phyloP scores from a whole-genome alignment of 2,797 vertebrate genomes.

The Sitta carolinensis region DNA sequence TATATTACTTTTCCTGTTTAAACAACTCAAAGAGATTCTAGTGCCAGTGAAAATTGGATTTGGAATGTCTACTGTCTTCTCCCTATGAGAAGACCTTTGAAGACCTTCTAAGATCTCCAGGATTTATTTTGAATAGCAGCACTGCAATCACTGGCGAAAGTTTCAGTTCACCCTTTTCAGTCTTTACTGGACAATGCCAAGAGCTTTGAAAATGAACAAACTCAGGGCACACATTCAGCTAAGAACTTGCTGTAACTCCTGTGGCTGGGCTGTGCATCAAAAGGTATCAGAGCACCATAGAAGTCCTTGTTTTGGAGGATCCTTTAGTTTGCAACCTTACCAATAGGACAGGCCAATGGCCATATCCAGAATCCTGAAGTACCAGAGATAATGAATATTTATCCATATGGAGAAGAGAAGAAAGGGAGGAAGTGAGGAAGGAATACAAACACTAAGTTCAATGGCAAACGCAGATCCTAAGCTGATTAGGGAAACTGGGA shows the following conservation, averaged over 20 bases:
- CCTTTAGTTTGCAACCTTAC: background rate
- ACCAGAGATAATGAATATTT: background rate
- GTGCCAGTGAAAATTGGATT: background rate
- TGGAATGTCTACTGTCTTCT: background rate
- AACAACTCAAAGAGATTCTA: background rate
- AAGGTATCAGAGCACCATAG: background rate
- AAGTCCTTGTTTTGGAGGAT: background rate
- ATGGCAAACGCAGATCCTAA: background rate
- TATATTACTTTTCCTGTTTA: background rate
- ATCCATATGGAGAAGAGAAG: background rate
- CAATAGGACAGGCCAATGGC: background rate
- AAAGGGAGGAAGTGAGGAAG: background rate
- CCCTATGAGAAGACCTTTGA: background rate
- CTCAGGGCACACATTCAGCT: background rate
- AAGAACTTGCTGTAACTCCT: background rate
- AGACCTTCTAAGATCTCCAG: background rate
- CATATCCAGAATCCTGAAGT: background rate
- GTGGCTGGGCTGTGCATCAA: background rate
- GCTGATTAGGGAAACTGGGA: background rate
- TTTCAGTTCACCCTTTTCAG: background rate
- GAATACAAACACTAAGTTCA: background rate
- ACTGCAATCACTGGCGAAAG: background rate
- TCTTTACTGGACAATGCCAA: background rate
- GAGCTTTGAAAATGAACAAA: background rate
- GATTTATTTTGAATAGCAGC: background rate